Evolutionary conservation across 2,113 vertebrate genomes (phyloP), one percentile per base, ranked within the genome.

Genomic region (Microcebus jonahi): DNA sequence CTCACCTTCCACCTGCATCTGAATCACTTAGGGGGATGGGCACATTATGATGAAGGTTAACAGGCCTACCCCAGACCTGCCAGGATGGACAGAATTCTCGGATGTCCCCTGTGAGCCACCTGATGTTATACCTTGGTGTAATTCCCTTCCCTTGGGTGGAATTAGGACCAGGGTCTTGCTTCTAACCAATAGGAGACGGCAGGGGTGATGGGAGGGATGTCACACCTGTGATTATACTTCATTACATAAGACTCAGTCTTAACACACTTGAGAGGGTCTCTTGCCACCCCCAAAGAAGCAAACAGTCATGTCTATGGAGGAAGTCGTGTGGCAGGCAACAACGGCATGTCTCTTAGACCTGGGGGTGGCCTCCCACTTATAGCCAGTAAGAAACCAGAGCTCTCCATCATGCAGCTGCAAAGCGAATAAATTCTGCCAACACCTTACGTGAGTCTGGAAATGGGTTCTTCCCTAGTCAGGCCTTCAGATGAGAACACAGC

Each of bases 81-180:
- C 10, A 8, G 9, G 0, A 0, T 21, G n/a, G 20, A 53, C 31
- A 77, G 42, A 39, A 77, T 45, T 71, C 23, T 79, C 71, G 63
- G 17, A 53, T 50, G 20, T 34, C 34, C 27, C 27, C 39, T 39
- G 23, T 3, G 15, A 53, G 34, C 5, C 20, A 25, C 21, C 39
- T 23, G 17, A 12, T 48, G 21, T 68, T 29, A 27, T 0, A 0
- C 8, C 14, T 50, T 13, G 0, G 29, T 34, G 4, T 12, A 8
- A 45, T 48, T 8, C 3, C 67, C 13, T 59, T 23, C 63, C 59
- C 59, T 27, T 31, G 17, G 53, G 14, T 36, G 53, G 29, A 39
- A 34, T 50, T 8, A 1, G 73, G 8, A 31, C 29, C 34, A 57
- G 34, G 6, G 39, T 84, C 48, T 75, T n/a, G 13, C 36, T 86